These are phyloP conservation scores for Enteromius paludinosus DNA, from an alignment of 2,797 vertebrate species.

Conservation along the genomic window DNA sequence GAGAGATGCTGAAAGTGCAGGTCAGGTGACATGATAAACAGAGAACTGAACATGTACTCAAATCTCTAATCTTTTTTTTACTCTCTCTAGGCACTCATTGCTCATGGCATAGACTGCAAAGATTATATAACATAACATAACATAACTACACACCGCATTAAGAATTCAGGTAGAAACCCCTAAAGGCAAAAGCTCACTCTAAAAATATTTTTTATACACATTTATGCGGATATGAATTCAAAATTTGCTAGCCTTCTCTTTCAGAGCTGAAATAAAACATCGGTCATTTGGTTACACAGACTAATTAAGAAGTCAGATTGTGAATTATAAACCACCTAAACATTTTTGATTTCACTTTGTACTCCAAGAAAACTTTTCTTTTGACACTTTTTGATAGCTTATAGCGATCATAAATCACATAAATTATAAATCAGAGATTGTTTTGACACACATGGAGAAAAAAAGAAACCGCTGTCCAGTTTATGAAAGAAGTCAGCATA, in stretches of 20 bases:
- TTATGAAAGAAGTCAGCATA: constrained; percentile 79
- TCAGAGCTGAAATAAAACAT: neutral
- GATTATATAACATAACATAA: constrained; percentile 36
- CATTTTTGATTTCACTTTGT: constrained; percentile 27
- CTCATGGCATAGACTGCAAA: constrained; percentile 33
- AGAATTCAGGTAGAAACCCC: constrained; percentile 34
- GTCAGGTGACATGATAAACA: constrained; percentile 35
- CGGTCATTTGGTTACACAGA: neutral
- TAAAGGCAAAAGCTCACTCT: constrained; percentile 18
- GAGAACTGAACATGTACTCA: constrained; percentile 23
- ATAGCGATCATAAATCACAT: constrained; percentile 77
- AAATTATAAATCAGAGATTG: constrained; percentile 83
- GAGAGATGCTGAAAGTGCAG: constrained; percentile 15
- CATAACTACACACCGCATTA: constrained; percentile 26
- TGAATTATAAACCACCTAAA: constrained; percentile 41
- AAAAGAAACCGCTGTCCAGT: constrained; percentile 78
- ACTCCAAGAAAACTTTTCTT: constrained; percentile 53
- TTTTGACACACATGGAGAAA: constrained; percentile 73
- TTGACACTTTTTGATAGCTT: constrained; percentile 63
- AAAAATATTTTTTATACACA: constrained; percentile 13
- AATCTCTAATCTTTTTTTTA: neutral
- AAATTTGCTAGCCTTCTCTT: neutral
- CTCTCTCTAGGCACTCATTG: constrained; percentile 9
- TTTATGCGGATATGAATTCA: constrained; percentile 27
- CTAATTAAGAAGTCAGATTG: constrained; percentile 18